phyloP scores from a whole-genome alignment of 2,888 invertebrate species.

The Orthosia cruda region DNA sequence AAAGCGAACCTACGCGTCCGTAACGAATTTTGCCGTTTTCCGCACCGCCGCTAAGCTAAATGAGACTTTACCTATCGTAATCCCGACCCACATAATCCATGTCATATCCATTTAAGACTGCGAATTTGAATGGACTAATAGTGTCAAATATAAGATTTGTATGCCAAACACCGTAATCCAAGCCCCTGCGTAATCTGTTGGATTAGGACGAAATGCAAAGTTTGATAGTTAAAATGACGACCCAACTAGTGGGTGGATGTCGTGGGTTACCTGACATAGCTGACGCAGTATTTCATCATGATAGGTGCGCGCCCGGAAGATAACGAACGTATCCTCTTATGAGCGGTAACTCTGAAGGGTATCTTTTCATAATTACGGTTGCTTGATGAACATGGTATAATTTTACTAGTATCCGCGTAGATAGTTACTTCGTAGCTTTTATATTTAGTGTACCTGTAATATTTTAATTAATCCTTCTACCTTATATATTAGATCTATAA shows the following conservation, averaged over 20 bases:
- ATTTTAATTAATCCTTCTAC: background rate
- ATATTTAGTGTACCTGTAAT: background rate
- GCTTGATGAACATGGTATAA: conserved; percentile 9
- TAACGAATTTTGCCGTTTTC: conserved; percentile 77
- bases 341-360: background rate
- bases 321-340: conserved; percentile 33
- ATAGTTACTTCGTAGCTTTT: background rate
- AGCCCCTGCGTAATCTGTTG: conserved; percentile 20
- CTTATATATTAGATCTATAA: background rate
- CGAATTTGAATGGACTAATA: conserved; percentile 79
- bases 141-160: conserved; percentile 74
- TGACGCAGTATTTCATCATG: conserved; percentile 33
- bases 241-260: conserved; percentile 10
- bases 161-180: conserved; percentile 68
- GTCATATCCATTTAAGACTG: conserved; percentile 71
- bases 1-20: conserved; percentile 62
- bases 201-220: conserved; percentile 40
- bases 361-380: conserved; percentile 40
- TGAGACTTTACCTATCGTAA: conserved; percentile 72
- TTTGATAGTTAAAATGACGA: conserved; percentile 44
- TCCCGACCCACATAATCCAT: conserved; percentile 71
- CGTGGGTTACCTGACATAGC: conserved; percentile 14
- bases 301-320: conserved; percentile 17
- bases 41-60: conserved; percentile 79
- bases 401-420: background rate